Evolutionary conservation across 2,113 vertebrate genomes (phyloP), one percentile per base, ranked within the genome.

Genomic region (Callithrix jacchus): DNA sequence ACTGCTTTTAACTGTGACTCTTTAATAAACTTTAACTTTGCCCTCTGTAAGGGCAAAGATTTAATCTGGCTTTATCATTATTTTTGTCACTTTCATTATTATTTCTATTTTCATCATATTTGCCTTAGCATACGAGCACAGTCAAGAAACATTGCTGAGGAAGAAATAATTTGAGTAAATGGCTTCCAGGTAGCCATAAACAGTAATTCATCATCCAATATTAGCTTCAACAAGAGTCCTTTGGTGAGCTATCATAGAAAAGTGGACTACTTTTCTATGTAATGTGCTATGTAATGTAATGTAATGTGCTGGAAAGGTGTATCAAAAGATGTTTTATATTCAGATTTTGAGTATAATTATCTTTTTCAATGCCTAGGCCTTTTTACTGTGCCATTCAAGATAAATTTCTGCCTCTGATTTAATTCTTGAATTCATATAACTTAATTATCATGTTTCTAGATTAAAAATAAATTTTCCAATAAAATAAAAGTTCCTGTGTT

Each of bases 11-110:
- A 71, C 66, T 91, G 66, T 37, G 4, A 74, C 45, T 94, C n/a
- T 87, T 70, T 89, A 93, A 95, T 90, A 90, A 94, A 89, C 56
- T 92, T 16, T 85, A 93, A 94, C 20, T n/a, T n/a, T n/a, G n/a
- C n/a, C n/a, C 85, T 96, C 37, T 92, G 1, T 79, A 76, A 96
- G 23, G 52, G 81, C 52, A 93, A 95, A 81, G 35, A 87, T 91
- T 94, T 86, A 80, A 94, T 85, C 37, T 87, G 40, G 14, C 23
- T 96, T 96, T 93, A 70, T 94, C 68, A 61, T 61, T 40, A 70
- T 83, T 94, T 94, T 83, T 91, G 89, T 81, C 64, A 76, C 21
- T 82, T 17, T 91, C 49, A 85, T 92, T 91, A 74, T 71, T 80
- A 80, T 87, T 23, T 70, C 92, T 93, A 42, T 81, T 35, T 87